Evolutionary conservation across 2,113 vertebrate species (phyloP), one percentile per base, ranked within the genome.

Genomic region (Hippocampus abdominalis): DNA sequence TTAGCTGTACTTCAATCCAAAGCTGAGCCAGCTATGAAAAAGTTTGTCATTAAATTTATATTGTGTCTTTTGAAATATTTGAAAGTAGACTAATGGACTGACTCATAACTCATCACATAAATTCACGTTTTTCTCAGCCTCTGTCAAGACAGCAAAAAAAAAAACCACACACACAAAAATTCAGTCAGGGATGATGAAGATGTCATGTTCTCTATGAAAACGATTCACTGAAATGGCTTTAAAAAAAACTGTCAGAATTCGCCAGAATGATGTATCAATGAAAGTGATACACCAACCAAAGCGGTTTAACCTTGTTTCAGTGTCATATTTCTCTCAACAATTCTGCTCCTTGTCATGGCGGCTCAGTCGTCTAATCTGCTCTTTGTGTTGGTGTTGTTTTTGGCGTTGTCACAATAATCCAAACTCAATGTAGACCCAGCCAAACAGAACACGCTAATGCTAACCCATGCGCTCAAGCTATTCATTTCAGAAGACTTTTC

Each of bases 11-110:
- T 66, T 66, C 20, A 65, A 27, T 27, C 6, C 23, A 62, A 16
- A 1, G 21, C 63, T 68, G 53, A 67, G 68, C 59, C 40, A 80
- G 46, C 51, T 74, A 13, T 64, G 71, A 20, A 29, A 23, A 42
- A 75, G 69, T 59, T 39, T 27, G 63, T 46, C 4, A 25, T 23
- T 56, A 21, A 32, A 3, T 70, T 27, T 60, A 15, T 64, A 12
- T 42, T 12, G 21, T 15, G 15, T 64, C 63, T 64, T 44, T 40
- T 60, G 16, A 57, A 62, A 62, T 36, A 20, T 32, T 39, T 39
- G 18, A n/a, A 13, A 63, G 21, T 13, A 23, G 36, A 63, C 36
- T 12, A 20, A n/a, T 40, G 15, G 23, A 64, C 9, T n/a, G 25
- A 57, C 54, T 27, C 25, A 57, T 57, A 57, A 29, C 16, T 53